Conservation (phyloP, 2,113 vertebrate species). For the Leptobrachium ailaonicum region DNA sequence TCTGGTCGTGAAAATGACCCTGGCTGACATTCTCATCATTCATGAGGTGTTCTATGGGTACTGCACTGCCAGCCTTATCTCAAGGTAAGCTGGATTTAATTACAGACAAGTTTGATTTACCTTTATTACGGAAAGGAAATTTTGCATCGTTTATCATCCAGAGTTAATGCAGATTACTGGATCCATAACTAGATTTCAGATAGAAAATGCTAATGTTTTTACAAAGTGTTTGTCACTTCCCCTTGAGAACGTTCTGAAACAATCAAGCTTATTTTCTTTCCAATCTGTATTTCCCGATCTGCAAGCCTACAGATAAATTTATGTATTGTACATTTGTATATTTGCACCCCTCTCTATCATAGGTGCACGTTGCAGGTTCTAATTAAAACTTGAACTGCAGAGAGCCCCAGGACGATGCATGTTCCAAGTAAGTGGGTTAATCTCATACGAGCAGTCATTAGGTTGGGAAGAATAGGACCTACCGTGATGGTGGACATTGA, state of each 20-base stretch:
- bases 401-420: too few species aligned
- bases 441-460: too few species aligned
- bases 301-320: too few species aligned
- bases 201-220: constrained; percentile 41
- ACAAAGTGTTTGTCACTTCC: constrained; percentile 10
- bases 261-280: background rate
- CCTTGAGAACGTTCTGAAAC: background rate
- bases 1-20: background rate
- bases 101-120: constrained; percentile 44
- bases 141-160: constrained; percentile 36
- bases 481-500: too few species aligned
- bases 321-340: too few species aligned
- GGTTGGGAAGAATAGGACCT: too few species aligned
- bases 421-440: too few species aligned
- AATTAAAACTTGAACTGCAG: too few species aligned
- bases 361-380: too few species aligned
- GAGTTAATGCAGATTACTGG: constrained; percentile 41
- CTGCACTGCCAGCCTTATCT: constrained; percentile 2
- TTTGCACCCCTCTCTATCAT: too few species aligned
- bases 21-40: constrained; percentile 5
- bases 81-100: constrained; percentile 35
- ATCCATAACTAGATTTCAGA: constrained; percentile 37
- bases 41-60: background rate
- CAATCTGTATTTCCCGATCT: too few species aligned
- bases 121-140: constrained; percentile 33